phyloP scores from a whole-genome alignment of 2,888 invertebrate species.

The Neoaliturus tenellus region DNA sequence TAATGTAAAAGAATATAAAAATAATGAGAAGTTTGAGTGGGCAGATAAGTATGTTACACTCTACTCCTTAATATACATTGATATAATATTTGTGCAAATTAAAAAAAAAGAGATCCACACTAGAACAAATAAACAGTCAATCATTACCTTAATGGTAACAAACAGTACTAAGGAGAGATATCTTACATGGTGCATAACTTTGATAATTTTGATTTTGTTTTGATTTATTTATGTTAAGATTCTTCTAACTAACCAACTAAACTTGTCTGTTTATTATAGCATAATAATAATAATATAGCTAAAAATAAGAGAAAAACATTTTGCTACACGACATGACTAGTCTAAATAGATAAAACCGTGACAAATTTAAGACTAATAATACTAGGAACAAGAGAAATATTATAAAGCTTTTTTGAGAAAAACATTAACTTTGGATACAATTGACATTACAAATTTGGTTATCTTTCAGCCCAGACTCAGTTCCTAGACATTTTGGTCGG shows the following conservation, averaged over 20 bases:
- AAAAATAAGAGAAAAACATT: background rate
- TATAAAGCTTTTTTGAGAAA: background rate
- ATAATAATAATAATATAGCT: too few relatives aligned
- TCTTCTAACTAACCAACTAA: too few relatives aligned
- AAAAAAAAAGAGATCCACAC: background rate
- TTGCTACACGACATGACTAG: background rate
- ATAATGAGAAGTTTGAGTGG: too few relatives aligned
- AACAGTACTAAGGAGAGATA: background rate
- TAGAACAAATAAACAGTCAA: background rate
- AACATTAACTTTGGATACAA: slow-evolving; percentile 6
- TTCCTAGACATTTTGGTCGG: background rate
- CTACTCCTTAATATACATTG: background rate
- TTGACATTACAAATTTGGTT: background rate
- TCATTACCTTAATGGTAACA: background rate
- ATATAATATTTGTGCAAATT: background rate
- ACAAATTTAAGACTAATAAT: slow-evolving; percentile 12
- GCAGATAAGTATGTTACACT: too few relatives aligned
- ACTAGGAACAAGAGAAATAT: slow-evolving; percentile 15
- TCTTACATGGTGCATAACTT: background rate
- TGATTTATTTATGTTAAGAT: background rate
- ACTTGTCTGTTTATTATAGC: too few relatives aligned
- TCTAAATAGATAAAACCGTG: background rate
- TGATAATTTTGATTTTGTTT: background rate
- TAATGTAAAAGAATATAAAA: too few relatives aligned
- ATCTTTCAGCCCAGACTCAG: background rate